Evolutionary conservation across 2,888 invertebrate species (phyloP).

Genomic region (Leucoma salicis): DNA sequence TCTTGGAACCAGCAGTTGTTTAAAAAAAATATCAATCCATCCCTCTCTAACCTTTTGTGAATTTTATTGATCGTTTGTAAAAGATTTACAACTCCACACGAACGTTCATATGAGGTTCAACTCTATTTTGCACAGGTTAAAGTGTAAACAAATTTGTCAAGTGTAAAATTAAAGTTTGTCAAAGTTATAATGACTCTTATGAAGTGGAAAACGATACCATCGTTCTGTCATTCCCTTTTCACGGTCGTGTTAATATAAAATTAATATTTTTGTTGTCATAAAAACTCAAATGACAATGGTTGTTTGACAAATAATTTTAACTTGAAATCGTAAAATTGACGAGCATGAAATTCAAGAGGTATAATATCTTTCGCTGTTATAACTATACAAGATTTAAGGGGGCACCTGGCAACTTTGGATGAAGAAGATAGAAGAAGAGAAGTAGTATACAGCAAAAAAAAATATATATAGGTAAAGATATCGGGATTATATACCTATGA

Average conservation of each 20-base stretch:
- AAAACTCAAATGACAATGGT: slow-evolving; percentile 40
- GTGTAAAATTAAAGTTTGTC: slow-evolving; percentile 26
- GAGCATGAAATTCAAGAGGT: slow-evolving; percentile 46
- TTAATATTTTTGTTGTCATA: slow-evolving; percentile 62
- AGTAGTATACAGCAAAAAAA: too few species aligned
- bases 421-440: too few species aligned
- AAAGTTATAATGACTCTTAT: slow-evolving; percentile 62
- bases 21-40: slow-evolving; percentile 50
- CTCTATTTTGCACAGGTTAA: slow-evolving; percentile 18
- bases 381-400: slow-evolving; percentile 7
- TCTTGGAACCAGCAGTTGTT: slow-evolving; percentile 77
- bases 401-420: slow-evolving; percentile 5
- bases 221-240: slow-evolving; percentile 75
- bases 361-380: slow-evolving; percentile 17
- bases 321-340: slow-evolving; percentile 44
- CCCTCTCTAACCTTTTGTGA: slow-evolving; percentile 55
- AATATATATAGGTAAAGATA: too few species aligned
- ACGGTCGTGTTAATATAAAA: slow-evolving; percentile 71
- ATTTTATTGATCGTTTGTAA: slow-evolving; percentile 44
- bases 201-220: slow-evolving; percentile 78
- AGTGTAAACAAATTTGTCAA: slow-evolving; percentile 9
- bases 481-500: too few species aligned
- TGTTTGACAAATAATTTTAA: slow-evolving; percentile 54
- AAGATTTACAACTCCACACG: slow-evolving; percentile 9
- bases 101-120: slow-evolving; percentile 21